Base-by-base conservation (phyloP, 92 coral and sea anemone species). In the Umimayanthus kanabou region DNA sequence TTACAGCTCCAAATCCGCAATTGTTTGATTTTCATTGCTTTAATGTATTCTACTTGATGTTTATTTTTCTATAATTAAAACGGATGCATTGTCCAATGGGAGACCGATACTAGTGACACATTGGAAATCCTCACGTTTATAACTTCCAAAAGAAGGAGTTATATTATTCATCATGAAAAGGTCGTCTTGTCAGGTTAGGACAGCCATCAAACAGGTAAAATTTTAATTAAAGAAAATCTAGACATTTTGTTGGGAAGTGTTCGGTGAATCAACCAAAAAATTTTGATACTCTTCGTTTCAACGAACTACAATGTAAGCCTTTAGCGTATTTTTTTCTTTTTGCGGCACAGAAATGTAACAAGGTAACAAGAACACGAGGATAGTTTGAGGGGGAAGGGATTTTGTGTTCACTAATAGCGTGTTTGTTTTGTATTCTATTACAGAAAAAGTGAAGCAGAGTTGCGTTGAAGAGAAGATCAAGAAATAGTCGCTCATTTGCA, bases 41-140 rank as follows among this genome's bases (percentile, higher is more conserved):
- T 80, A 80, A 80, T 80, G 45, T 80, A 80, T 80, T 80, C 85
- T 61, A 29, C 30, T 37, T 80, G 26, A 26, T n/a, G 42, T 78
- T 78, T 49, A 78, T 20, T 37, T 61, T 61, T 7, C 72, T 20
- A 20, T 61, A 80, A 80, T 80, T 80, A 80, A 80, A 80, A 80
- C 85, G 73, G 73, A 80, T 9, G 15, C 4, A 39, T 40, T 33
- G 85, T 8, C 85, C 85, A 80, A 80, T 80, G 39, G 85, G 14
- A 78, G 25, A 30, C 23, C 9, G 14, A 10, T 57, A 15, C n/a
- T 0, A 9, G 72, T 37, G 85, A 80, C 85, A 80, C 43, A 65
- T 80, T 80, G 73, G 25, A 80, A 33, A 80, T 57, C 70, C 42
- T 28, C 43, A 18, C 53, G 50, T 30, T 80, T 80, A 80, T 57